Base-by-base conservation (phyloP, 1,140 invertebrate species). In the Megalonaias nervosa region DNA sequence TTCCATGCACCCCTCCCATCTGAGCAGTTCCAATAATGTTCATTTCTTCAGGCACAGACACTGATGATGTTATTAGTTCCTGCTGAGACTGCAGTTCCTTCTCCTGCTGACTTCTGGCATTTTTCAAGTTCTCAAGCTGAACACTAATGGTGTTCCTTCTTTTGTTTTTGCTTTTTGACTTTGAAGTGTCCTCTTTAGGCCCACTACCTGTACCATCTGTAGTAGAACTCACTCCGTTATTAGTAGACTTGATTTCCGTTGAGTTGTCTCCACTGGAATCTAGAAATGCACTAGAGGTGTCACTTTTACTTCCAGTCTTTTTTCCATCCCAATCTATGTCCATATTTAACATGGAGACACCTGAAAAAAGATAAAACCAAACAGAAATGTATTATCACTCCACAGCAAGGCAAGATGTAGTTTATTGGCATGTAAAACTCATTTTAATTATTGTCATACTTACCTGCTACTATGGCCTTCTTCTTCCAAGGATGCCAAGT, bases 91-190 rank as follows among this genome's bases (percentile, higher is more conserved):
- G 66, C 26, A 71, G 17, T 77, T 73, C 55, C 76, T 77, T 79
- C 26, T 81, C 74, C 31, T 73, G 57, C 59, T 85, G 82, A 57
- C 85, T 71, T 31, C 74, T 70, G 38, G 38, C 38, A 48, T 82
- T 79, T 67, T 82, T 78, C 15, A 81, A 74, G n/a, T 81, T 77
- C 68, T 86, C 85, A 57, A 87, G 71, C 26, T 86, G 86, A 19
- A 74, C 62, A 73, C 79, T 83, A 17, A 87, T 75, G 1, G 84
- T 84, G 57, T 86, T 86, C 21, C 79, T 79, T 59, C 82, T 82
- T 61, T 83, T 85, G 19, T 70, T 74, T 75, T 84, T 84, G 6
- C 62, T 74, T 61, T 77, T 74, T 65, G 76, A 75, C 58, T 80
- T 79, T 17, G 76, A 71, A 66, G 71, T 78, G 19, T 83, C 81